These are phyloP conservation scores for Euclidia mi DNA, from an alignment of 2,888 invertebrate genomes.

Conservation along the genomic window DNA sequence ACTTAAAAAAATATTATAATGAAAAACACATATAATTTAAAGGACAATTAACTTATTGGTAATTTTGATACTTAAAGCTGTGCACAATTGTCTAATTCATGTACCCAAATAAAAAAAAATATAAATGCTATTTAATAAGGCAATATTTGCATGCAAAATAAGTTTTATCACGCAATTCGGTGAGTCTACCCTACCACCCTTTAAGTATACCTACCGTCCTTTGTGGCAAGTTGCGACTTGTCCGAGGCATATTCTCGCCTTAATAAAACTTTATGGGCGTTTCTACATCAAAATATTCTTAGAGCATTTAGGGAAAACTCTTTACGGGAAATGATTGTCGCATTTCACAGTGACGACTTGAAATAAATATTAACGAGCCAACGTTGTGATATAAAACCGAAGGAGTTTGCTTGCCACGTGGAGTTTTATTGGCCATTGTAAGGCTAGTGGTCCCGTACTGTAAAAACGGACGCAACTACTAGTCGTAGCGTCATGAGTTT, in stretches of 20 bases:
- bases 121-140: too few species aligned
- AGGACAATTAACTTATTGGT: too few species aligned
- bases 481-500: too few species aligned
- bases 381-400: conserved; percentile 48
- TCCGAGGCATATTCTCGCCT: conserved; percentile 53
- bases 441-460: neutral
- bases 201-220: conserved; percentile 57
- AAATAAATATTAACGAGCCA: conserved; percentile 56
- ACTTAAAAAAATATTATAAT: too few species aligned
- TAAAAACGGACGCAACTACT: too few species aligned
- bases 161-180: too few species aligned
- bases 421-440: conserved; percentile 34
- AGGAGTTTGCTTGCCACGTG: conserved; percentile 34
- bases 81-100: too few species aligned
- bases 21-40: too few species aligned
- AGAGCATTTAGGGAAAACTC: conserved; percentile 41
- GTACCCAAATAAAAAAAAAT: too few species aligned
- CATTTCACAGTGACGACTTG: conserved; percentile 47
- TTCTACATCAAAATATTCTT: conserved; percentile 53
- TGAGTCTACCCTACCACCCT: too few species aligned
- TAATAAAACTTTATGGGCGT: conserved; percentile 58
- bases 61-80: too few species aligned
- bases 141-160: too few species aligned
- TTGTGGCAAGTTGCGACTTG: conserved; percentile 61
- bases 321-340: conserved; percentile 47